Conservation (phyloP, 2,888 invertebrate genomes). For the Melangyna quadrimaculata region DNA sequence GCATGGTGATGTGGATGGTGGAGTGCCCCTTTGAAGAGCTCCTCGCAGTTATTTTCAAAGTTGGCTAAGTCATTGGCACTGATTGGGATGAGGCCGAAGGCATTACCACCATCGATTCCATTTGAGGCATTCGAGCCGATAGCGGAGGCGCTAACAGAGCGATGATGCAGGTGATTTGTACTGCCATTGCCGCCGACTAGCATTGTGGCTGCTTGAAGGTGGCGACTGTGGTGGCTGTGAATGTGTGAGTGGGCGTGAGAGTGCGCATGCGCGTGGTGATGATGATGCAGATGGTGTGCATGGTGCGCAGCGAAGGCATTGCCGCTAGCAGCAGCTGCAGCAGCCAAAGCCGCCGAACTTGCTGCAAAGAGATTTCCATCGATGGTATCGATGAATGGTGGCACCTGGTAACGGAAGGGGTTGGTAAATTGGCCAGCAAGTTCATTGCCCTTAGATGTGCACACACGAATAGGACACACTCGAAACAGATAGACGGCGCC, state of each 20-base stretch:
- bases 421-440: constrained; percentile 87
- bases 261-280: constrained; percentile 73
- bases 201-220: constrained; percentile 62
- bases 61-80: constrained; percentile 77
- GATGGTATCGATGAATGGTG: constrained; percentile 75
- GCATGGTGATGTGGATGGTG: constrained; percentile 79
- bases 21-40: constrained; percentile 77
- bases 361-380: constrained; percentile 74
- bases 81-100: constrained; percentile 75
- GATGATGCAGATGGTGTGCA: constrained; percentile 73
- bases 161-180: constrained; percentile 75
- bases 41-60: constrained; percentile 77
- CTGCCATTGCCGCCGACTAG: constrained; percentile 70
- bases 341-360: constrained; percentile 63
- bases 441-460: constrained; percentile 82
- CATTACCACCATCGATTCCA: constrained; percentile 74
- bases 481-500: constrained; percentile 89
- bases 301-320: constrained; percentile 69
- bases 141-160: constrained; percentile 79
- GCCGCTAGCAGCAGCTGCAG: constrained; percentile 67
- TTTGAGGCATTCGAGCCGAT: constrained; percentile 74
- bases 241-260: constrained; percentile 72
- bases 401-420: constrained; percentile 82
- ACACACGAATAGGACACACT: constrained; percentile 88
- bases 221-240: constrained; percentile 78